phyloP scores from a whole-genome alignment of 2,888 invertebrate species.

The Plebejus melissa region DNA sequence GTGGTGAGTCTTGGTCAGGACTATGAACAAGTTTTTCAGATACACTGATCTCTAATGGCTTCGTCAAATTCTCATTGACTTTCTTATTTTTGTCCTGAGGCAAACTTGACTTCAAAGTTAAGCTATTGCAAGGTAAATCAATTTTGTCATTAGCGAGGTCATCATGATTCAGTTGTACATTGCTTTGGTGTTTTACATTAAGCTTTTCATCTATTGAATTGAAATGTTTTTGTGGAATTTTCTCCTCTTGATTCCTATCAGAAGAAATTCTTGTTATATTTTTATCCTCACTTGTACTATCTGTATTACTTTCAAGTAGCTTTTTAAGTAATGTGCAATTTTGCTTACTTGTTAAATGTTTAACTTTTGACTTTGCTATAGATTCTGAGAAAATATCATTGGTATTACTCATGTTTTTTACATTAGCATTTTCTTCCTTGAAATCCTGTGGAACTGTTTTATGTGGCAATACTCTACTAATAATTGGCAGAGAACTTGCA shows the following conservation, averaged over 20 bases:
- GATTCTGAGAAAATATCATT: constrained; percentile 31
- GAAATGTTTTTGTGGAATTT: constrained; percentile 26
- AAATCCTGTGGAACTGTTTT: background rate
- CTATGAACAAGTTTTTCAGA: constrained; percentile 60
- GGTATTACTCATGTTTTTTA: constrained; percentile 25
- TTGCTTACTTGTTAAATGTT: constrained; percentile 41
- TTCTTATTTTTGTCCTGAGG: constrained; percentile 52
- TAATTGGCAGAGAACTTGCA: constrained; percentile 20
- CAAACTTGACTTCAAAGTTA: constrained; percentile 41
- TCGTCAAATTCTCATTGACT: constrained; percentile 56
- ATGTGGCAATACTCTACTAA: constrained; percentile 23
- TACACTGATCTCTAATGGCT: constrained; percentile 71
- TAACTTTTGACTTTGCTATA: constrained; percentile 32
- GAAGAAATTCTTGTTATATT: constrained; percentile 42
- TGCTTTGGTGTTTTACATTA: constrained; percentile 24
- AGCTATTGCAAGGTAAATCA: constrained; percentile 34
- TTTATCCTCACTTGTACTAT: constrained; percentile 48
- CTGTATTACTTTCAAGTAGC: constrained; percentile 62
- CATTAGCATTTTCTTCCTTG: constrained; percentile 23
- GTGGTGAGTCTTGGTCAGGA: constrained; percentile 73
- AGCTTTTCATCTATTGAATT: background rate
- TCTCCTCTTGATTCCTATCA: background rate
- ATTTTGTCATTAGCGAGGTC: constrained; percentile 28
- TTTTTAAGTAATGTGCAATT: constrained; percentile 69
- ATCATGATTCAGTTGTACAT: constrained; percentile 31